Conservation (phyloP, 2,797 vertebrate species). For the Menidia menidia region DNA sequence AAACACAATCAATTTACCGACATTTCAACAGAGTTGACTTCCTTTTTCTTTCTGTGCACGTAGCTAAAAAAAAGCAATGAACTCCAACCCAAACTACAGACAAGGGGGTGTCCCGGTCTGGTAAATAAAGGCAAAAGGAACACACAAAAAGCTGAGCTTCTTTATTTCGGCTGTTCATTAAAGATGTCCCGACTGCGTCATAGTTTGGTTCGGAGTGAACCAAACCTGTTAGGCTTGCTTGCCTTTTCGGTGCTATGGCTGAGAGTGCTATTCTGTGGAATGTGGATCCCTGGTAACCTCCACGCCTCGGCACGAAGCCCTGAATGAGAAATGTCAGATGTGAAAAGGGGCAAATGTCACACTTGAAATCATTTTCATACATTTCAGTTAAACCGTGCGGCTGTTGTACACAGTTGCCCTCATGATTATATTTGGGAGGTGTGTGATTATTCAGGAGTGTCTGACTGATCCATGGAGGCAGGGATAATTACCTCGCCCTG, state of each 20-base stretch:
- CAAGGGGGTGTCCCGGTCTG: neutral
- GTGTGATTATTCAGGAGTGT: too few species aligned
- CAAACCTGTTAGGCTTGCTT: constrained; percentile 48
- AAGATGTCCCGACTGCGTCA: neutral
- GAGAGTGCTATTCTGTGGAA: neutral
- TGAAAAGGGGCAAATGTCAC: too few species aligned
- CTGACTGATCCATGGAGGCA: too few species aligned
- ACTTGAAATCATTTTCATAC: too few species aligned
- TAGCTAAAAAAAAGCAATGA: neutral
- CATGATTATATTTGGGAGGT: too few species aligned
- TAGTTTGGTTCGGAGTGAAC: neutral
- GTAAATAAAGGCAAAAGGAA: neutral
- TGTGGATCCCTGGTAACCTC: neutral
- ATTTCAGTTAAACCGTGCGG: too few species aligned
- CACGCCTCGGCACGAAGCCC: too few species aligned
- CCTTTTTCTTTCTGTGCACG: constrained; percentile 9
- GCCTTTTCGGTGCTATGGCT: neutral
- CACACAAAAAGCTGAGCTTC: neutral
- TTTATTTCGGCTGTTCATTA: constrained; percentile 8
- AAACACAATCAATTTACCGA: constrained; percentile 22
- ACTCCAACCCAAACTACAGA: neutral
- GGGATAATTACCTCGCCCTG: too few species aligned
- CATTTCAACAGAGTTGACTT: constrained; percentile 22
- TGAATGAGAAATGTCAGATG: too few species aligned
- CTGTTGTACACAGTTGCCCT: too few species aligned